Percentiles rank a stretch among this genome's conserved stretches.
These are phyloP conservation scores for Probosciger aterrimus DNA, from an alignment of 2,113 vertebrate genomes.

Conservation along the genomic window DNA sequence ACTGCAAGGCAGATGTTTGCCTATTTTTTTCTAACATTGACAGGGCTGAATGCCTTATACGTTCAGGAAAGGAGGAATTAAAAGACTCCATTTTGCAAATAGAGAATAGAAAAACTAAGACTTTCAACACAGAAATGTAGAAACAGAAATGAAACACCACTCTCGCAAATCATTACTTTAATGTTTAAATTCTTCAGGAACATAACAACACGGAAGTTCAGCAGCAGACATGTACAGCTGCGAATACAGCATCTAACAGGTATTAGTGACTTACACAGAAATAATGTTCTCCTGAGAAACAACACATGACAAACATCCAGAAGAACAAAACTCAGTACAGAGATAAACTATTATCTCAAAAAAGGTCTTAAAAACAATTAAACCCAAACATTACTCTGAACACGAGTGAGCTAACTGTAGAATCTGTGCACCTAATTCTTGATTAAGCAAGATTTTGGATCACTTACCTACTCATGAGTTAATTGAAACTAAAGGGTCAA, in stretches of 20 bases:
- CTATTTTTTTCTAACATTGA: no score
- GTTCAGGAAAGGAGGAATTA: not conserved
- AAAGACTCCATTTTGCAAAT: not conserved
- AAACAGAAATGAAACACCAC: not conserved
- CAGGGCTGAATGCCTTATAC: not conserved
- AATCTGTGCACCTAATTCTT: not conserved
- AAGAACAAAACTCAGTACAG: not conserved
- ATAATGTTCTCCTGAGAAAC: not conserved
- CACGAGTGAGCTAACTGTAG: not conserved
- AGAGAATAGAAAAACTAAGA: not conserved
- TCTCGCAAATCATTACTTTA: not conserved
- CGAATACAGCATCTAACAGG: accelerated
- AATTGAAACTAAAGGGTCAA: not conserved
- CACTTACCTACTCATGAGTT: not conserved
- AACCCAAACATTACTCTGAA: not conserved
- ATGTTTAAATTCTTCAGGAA: not conserved
- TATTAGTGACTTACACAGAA: not conserved
- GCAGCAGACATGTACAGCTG: not conserved
- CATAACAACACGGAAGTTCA: not conserved
- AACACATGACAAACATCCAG: not conserved
- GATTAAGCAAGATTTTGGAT: not conserved
- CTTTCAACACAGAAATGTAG: not conserved
- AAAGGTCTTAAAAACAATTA: not conserved
- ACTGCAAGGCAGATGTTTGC: not conserved
- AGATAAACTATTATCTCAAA: not conserved